phyloP scores from a whole-genome alignment of 2,888 invertebrate genomes.

The Standfussiana lucernea region DNA sequence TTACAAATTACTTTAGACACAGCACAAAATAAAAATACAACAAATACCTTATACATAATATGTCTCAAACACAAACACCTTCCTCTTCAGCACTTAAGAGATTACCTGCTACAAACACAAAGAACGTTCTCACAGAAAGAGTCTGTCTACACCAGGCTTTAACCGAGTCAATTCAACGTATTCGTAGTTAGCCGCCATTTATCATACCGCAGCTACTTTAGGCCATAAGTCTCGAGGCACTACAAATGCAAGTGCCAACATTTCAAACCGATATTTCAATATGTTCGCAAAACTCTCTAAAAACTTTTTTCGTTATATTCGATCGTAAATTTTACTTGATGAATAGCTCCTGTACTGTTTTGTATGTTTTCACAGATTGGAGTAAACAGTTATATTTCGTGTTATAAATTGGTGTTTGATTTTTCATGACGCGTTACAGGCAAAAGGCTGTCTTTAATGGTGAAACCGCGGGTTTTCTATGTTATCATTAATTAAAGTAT shows the following conservation, averaged over 20 bases:
- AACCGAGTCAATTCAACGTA: background rate
- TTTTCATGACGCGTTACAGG: slow-evolving; percentile 19
- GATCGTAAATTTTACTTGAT: slow-evolving; percentile 53
- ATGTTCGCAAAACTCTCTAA: slow-evolving; percentile 32
- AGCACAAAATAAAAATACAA: background rate
- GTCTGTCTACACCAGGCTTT: background rate
- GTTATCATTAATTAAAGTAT: slow-evolving; percentile 8
- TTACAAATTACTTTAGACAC: background rate
- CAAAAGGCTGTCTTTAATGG: background rate
- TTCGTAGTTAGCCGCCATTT: slow-evolving; percentile 5
- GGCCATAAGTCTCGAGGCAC: slow-evolving; percentile 47
- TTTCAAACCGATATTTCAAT: slow-evolving; percentile 50
- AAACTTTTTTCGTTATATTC: slow-evolving; percentile 33
- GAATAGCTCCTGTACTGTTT: slow-evolving; percentile 47
- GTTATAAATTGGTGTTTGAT: slow-evolving; percentile 39
- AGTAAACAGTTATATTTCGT: slow-evolving; percentile 9
- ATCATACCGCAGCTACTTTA: slow-evolving; percentile 12
- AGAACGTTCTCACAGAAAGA: background rate
- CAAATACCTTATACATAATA: background rate
- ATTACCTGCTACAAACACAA: background rate
- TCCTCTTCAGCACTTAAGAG: background rate
- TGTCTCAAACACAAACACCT: background rate
- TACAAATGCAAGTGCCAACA: slow-evolving; percentile 31
- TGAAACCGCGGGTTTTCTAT: background rate
- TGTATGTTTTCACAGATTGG: slow-evolving; percentile 27